phyloP scores from a whole-genome alignment of 2,113 vertebrate species.

The Nothoprocta pentlandii region DNA sequence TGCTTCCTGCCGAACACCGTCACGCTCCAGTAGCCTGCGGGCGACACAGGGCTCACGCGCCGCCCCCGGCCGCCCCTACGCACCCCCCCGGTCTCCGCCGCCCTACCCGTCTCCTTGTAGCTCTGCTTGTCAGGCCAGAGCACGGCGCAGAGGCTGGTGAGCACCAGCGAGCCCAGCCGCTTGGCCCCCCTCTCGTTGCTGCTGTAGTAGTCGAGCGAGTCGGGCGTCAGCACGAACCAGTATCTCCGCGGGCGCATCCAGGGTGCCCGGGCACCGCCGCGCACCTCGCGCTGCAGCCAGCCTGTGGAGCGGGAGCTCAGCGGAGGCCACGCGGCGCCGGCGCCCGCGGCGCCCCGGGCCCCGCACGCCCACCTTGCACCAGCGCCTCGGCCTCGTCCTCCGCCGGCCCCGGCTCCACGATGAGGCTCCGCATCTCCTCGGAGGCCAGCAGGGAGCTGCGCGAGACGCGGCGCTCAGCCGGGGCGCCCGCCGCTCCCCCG shows the following conservation, averaged over 20 bases:
- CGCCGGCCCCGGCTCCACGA: conserved; percentile 82
- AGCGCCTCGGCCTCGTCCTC: conserved; percentile 88
- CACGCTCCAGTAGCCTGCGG: conserved; percentile 91
- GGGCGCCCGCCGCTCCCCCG: rapidly evolving
- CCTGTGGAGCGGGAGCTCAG: conserved; percentile 76
- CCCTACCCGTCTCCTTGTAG: conserved; percentile 92
- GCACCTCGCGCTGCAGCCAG: conserved; percentile 92
- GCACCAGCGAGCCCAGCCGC: conserved; percentile 89
- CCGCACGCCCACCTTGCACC: conserved; percentile 85
- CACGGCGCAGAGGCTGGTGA: conserved; percentile 94
- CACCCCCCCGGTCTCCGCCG: rapidly evolving
- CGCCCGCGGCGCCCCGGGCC: neutral
- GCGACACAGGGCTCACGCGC: neutral
- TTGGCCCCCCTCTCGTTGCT: conserved; percentile 87
- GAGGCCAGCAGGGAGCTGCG: conserved; percentile 81
- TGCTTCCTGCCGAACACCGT: conserved; percentile 94
- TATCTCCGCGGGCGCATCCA: conserved; percentile 92
- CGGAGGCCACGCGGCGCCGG: rapidly evolving
- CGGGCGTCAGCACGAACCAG: conserved; percentile 93
- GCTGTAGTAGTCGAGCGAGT: conserved; percentile 95
- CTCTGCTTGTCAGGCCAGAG: conserved; percentile 94
- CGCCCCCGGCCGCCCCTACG: rapidly evolving
- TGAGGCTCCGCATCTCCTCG: conserved; percentile 92
- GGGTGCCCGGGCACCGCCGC: conserved; percentile 77
- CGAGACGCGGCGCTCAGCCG: neutral